Evolutionary conservation across 2,797 vertebrate genomes (phyloP).

Genomic region (Pipistrellus pipistrellus): DNA sequence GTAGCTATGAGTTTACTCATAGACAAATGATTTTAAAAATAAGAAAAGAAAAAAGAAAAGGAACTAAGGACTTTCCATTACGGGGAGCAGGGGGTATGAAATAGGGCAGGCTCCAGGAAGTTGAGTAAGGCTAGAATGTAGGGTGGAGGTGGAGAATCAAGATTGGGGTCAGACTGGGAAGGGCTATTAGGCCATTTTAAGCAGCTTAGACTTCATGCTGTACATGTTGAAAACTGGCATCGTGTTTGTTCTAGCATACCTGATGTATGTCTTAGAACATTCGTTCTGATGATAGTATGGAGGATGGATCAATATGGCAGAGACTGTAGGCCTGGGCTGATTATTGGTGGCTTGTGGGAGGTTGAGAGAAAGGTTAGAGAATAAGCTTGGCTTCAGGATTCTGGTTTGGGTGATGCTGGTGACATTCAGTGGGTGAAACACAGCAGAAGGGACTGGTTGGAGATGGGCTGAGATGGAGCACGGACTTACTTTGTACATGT

Average conservation of each 20-base stretch:
- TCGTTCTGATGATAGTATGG: neutral
- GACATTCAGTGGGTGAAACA: neutral
- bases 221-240: neutral
- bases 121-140: neutral
- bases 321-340: neutral
- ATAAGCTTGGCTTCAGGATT: neutral
- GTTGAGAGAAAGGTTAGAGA: neutral
- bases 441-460: neutral
- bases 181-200: neutral
- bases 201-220: neutral
- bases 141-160: neutral
- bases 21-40: conserved; percentile 10
- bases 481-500: neutral
- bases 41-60: neutral
- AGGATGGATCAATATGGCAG: neutral
- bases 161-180: neutral
- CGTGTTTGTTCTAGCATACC: neutral
- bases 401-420: neutral
- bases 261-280: conserved; percentile 26
- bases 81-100: neutral
- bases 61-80: neutral
- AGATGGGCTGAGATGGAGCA: neutral
- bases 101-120: neutral
- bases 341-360: neutral
- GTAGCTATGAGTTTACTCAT: neutral